These are phyloP conservation scores for Hippocampus mohnikei DNA, from an alignment of 2,113 vertebrate species.

Conservation along the genomic window DNA sequence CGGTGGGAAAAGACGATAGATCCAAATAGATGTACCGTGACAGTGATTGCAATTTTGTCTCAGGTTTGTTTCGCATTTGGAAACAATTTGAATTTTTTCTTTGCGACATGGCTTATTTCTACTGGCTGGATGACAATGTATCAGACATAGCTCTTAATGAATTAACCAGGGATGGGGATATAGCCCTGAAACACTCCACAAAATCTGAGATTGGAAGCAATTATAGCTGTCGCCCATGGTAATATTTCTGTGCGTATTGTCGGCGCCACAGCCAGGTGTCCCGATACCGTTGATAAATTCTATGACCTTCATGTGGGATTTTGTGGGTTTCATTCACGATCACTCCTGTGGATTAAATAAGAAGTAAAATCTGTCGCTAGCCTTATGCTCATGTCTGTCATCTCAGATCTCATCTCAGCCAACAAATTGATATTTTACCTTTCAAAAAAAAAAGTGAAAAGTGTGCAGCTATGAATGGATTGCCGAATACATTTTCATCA, in stretches of 20 bases:
- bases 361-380: not conserved
- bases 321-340: not conserved
- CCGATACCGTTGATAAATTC: not conserved
- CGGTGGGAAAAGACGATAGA: conserved; percentile 23
- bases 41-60: not conserved
- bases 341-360: not conserved
- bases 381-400: not conserved
- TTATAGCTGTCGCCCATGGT: not conserved
- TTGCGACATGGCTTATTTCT: not conserved
- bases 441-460: not conserved
- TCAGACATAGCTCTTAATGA: not conserved
- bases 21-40: conserved; percentile 24
- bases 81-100: not conserved
- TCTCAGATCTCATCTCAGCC: not conserved
- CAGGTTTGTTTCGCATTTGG: not conserved
- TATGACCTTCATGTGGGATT: not conserved
- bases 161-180: not conserved
- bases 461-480: not conserved
- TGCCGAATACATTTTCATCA: not conserved
- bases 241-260: too few species aligned
- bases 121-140: not conserved
- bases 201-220: too few species aligned
- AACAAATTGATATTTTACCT: not conserved
- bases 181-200: not conserved
- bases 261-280: not conserved